Evolutionary conservation across 2,888 invertebrate species (phyloP), one percentile per base, ranked within the genome.

Genomic region (Pterobdella sp.): DNA sequence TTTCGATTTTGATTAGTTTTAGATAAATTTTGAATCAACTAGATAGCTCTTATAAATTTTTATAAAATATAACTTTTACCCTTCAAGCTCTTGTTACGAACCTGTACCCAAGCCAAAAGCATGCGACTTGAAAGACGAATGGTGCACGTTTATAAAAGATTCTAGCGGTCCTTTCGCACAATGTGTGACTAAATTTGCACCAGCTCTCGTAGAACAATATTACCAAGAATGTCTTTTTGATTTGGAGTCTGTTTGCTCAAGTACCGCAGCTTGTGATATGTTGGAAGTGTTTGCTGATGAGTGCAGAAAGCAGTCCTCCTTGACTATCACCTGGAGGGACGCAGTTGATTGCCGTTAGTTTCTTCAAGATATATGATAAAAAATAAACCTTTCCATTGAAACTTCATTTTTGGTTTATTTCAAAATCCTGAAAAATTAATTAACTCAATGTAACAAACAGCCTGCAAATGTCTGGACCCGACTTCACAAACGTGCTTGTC

Each of bases 401-500:
- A 49, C 18, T 49, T 49, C 14, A 49, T 14, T 63, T 63, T 7
- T 63, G n/a, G 7, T 63, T 10, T 14, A 14, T 63, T 63, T 63
- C 10, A 63, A 26, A 63, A 63, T 63, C 31, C 10, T 7, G 26
- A 63, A 26, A n/a, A 63, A 7, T 29, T 63, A 14, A 7, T 14
- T 14, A 63, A 42, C 7, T 42, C 49, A 42, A 7, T 42, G 7
- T 42, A 42, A 7, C 22, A 42, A 14, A 37, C 42, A 68, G 68
- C 68, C 3, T 68, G 68, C 68, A 4, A 26, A 2, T 68, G 68
- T 26, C 26, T 56, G 60, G 60, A 56, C n/a, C 60, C 7, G 3
- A n/a, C 10, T n/a, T 26, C 60, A 4, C 60, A 56, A 56, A 56
- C 31, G 4, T 68, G 68, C 26, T 14, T 10, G 35, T 14, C 68